Conservation (phyloP, 37 sponge, comb jelly and placozoan genomes). For the Agelas oroides region DNA sequence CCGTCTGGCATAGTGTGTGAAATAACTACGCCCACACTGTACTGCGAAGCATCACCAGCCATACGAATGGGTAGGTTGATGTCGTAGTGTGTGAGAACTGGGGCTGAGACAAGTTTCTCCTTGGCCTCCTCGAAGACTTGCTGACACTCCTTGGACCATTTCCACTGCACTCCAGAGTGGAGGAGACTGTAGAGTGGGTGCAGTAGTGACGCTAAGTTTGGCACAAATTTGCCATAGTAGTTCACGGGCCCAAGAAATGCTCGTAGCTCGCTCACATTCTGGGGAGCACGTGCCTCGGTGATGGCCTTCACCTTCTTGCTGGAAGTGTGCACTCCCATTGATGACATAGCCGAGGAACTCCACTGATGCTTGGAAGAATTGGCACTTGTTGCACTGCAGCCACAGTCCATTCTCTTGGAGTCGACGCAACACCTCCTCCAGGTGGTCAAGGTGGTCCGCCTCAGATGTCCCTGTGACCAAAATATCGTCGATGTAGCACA, state of each 20-base stretch:
- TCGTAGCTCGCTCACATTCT: constrained; percentile 35
- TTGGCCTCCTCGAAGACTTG: constrained; percentile 27
- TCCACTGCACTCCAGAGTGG: constrained; percentile 9
- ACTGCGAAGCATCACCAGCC: constrained; percentile 48
- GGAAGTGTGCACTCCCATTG: constrained; percentile 15
- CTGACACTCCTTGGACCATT: constrained; percentile 24
- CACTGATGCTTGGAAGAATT: constrained; percentile 17
- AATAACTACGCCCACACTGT: constrained; percentile 54
- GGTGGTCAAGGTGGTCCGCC: constrained; percentile 9
- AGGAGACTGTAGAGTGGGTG: constrained; percentile 44
- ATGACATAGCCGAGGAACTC: constrained; percentile 39
- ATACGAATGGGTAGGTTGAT: constrained; percentile 25
- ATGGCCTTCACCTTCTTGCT: constrained; percentile 17
- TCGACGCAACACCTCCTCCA: constrained; percentile 32
- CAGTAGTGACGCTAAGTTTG: constrained; percentile 36
- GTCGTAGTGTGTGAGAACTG: constrained; percentile 53
- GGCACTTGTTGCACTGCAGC: constrained; percentile 18
- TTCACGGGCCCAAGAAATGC: constrained; percentile 41
- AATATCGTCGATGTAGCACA: constrained; percentile 46
- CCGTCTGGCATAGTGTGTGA: constrained; percentile 55
- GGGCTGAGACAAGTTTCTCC: background rate
- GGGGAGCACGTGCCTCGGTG: constrained; percentile 25
- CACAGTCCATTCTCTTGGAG: constrained; percentile 39
- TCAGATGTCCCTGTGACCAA: constrained; percentile 36
- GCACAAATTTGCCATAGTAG: constrained; percentile 57